Evolutionary conservation across 2,888 invertebrate genomes (phyloP).

Genomic region (Tetragnatha montana): DNA sequence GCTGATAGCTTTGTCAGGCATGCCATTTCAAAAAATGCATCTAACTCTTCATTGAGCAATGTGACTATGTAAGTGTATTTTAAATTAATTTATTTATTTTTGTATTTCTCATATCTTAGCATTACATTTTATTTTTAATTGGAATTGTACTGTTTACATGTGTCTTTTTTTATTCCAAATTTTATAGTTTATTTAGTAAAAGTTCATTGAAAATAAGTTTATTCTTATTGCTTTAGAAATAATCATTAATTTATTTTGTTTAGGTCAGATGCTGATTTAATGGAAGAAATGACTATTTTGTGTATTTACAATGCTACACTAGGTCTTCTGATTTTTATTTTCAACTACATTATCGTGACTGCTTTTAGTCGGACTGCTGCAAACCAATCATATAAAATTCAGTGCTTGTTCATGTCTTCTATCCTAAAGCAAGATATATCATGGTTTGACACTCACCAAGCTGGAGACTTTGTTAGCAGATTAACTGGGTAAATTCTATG

Average conservation of each 20-base stretch:
- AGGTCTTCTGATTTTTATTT: conserved; percentile 20
- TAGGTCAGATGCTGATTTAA: conserved; percentile 13
- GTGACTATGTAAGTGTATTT: conserved; percentile 15
- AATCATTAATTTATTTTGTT: conserved; percentile 8
- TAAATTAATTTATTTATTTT: not conserved
- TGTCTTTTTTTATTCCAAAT: not conserved
- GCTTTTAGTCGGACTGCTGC: conserved; percentile 60
- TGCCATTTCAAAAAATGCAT: not conserved
- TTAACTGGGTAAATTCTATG: conserved; percentile 77
- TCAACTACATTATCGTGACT: conserved; percentile 51
- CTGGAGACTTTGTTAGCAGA: conserved; percentile 78
- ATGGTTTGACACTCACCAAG: conserved; percentile 77
- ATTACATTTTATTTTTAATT: not conserved
- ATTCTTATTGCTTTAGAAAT: not conserved
- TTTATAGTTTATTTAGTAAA: not conserved
- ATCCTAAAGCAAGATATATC: conserved; percentile 77
- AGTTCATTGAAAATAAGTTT: not conserved
- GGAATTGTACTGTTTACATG: not conserved
- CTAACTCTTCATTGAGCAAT: not conserved
- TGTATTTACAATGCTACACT: conserved; percentile 13
- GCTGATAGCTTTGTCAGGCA: conserved; percentile 26
- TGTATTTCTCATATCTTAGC: too few relatives aligned
- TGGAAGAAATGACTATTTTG: conserved; percentile 1
- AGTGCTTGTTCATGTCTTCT: conserved; percentile 77
- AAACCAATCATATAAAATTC: conserved; percentile 77